A percentile compares a stretch with the other conserved stretches of the same genome.
phyloP scores from a whole-genome alignment of 2,113 vertebrate species.

The Xenus cinereus region DNA sequence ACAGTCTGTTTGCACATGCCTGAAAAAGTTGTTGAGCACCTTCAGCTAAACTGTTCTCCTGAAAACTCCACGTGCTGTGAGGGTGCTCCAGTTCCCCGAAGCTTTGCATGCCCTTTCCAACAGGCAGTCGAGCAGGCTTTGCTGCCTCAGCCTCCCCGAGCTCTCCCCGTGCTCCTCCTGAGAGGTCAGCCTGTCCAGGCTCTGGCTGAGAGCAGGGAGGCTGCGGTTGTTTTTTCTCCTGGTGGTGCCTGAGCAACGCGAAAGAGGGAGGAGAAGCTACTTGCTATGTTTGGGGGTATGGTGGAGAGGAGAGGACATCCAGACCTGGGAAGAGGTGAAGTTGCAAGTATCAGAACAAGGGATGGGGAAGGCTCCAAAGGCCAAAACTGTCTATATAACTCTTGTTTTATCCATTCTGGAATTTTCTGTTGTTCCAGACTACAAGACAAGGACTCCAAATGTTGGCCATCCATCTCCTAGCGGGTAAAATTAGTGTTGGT shows the following conservation, averaged over 20 bases:
- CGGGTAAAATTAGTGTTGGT: background rate
- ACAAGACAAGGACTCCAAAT: background rate
- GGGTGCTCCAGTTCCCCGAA: background rate
- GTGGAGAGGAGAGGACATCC: fast-evolving
- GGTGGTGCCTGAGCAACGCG: background rate
- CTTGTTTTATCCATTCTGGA: background rate
- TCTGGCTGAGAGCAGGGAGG: fast-evolving
- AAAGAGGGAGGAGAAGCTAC: background rate
- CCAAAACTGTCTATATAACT: background rate
- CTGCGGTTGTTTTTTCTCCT: background rate
- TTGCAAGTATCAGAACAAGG: background rate
- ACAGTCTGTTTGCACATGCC: background rate
- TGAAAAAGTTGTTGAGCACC: background rate
- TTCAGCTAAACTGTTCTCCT: background rate
- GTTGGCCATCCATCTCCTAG: background rate
- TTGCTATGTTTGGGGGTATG: background rate
- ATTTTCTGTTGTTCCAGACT: background rate
- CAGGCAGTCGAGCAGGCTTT: fast-evolving
- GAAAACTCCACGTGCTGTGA: background rate
- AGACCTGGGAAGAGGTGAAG: background rate
- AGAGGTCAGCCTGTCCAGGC: background rate
- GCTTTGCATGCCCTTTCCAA: background rate
- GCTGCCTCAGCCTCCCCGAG: background rate
- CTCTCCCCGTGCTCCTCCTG: background rate
- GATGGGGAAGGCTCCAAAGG: background rate